Conservation (phyloP, 2,888 invertebrate species). For the Osmoderma eremita region DNA sequence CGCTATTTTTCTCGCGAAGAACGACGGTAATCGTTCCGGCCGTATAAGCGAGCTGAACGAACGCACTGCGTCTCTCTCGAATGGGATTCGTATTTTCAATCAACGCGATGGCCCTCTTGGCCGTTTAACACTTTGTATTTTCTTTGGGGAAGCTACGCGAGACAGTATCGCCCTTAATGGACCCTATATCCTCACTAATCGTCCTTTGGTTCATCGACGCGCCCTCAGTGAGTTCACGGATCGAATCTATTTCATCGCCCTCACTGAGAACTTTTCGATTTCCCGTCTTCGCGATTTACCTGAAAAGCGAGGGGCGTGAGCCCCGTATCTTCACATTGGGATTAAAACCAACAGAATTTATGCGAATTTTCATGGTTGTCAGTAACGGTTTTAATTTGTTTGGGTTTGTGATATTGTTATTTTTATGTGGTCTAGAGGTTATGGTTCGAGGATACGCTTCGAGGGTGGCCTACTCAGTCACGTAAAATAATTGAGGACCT, state of each 20-base stretch:
- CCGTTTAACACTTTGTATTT: conserved; percentile 34
- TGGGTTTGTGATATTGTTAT: neutral
- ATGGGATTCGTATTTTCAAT: conserved; percentile 29
- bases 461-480: no score
- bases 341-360: conserved; percentile 1
- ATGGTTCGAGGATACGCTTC: no score
- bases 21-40: conserved; percentile 4
- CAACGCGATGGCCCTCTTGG: conserved; percentile 19
- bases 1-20: conserved; percentile 6
- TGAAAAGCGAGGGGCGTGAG: conserved; percentile 4
- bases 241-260: conserved; percentile 12
- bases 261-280: conserved; percentile 24
- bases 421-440: no score
- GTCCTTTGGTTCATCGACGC: conserved; percentile 18
- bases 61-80: conserved; percentile 2
- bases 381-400: neutral
- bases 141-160: conserved; percentile 3
- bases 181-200: conserved; percentile 36
- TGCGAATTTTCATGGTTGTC: neutral
- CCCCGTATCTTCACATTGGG: neutral
- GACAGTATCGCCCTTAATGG: conserved; percentile 28
- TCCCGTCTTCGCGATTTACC: conserved; percentile 6
- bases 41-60: conserved; percentile 17
- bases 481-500: no score
- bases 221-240: conserved; percentile 14